Evolutionary conservation across 2,113 vertebrate genomes (phyloP), one percentile per base, ranked within the genome.

Genomic region (Pangasianodon hypophthalmus): DNA sequence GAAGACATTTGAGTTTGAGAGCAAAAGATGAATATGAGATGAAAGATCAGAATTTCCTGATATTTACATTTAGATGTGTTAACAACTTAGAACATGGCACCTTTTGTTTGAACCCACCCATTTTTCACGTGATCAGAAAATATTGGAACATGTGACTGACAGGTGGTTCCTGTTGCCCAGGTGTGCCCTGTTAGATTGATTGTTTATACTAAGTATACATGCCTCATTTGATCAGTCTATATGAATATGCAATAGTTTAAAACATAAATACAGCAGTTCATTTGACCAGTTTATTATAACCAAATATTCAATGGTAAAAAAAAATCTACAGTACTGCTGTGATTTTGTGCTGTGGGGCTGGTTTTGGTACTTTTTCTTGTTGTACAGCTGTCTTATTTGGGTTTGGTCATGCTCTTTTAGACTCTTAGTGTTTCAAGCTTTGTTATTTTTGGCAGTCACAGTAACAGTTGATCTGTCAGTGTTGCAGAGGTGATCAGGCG

Each of bases 401-500:
- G 41, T 26, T 84, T 73, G 37, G 81, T 41, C 80, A 18, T 58
- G 14, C 64, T 86, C 19, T 48, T 79, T 85, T 71, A 84, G n/a
- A 13, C 58, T 73, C 21, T 85, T 79, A 77, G 85, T 84, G 24
- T 64, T 84, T 48, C 41, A 56, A 0, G 6, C 44, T 56, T 87
- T 87, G 90, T 88, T 90, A 64, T 82, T 90, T 52, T 71, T 91
- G 91, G 88, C 83, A 91, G 50, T 56, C 21, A 64, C 60, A 21
- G 50, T 13, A 24, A 37, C 37, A 37, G 37, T 37, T 50, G 32
- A 85, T 88, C 73, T 88, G 88, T 89, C 82, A 91, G 67, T 71
- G 29, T 79, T 90, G 73, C 32, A 37, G 85, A 50, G 81, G 80
- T 64, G 44, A 44, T 71, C 4, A 88, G 85, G 91, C 58, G 88